Base-by-base conservation (phyloP, 2,888 invertebrate species). In the Cantharis lateralis region DNA sequence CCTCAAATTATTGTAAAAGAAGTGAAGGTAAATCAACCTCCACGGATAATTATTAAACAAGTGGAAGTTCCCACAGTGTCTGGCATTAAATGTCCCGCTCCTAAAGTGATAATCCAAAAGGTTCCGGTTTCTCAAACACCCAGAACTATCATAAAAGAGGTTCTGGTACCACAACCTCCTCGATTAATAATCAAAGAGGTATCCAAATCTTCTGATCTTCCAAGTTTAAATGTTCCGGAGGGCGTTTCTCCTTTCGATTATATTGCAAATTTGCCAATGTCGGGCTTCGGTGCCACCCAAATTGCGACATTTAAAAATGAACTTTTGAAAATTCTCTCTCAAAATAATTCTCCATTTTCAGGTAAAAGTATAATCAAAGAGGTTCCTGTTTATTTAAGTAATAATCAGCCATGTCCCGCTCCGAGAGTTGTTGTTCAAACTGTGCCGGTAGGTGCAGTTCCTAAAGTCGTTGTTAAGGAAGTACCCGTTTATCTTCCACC, bases 131-230 rank as follows among this genome's bases (percentile, higher is more conserved):
- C 16, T 63, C 77, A 71, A 62, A 71, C 71, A 24, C 62, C 75
- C 28, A 63, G 71, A 32, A 70, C 63, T 2, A 64, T 75, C 32
- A 62, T 74, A 11, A 76, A 77, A 71, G 72, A 78, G 69, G 66
- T 78, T 1, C 74, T 74, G 3, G 62, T 77, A 15, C 62, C 72
- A 24, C 70, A 68, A 28, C 77, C 75, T 13, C 73, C 75, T 11
- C 62, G 32, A 63, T 15, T 78, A 15, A 70, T 78, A 20, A 62
- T 75, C 15, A 68, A 74, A 16, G 62, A 75, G 28, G 62, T 74
- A 18, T 72, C 77, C 16, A 62, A n/a, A 48, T n/a, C 48, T 48
- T 5, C n/a, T 7, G 2, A 48, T 0, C 62, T 71, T 10, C 70
- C 70, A 26, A 64, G 63, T 32, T 10, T 70, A 62, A 13, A 10